phyloP scores from a whole-genome alignment of 2,113 vertebrate genomes.

The Helogale parvula region DNA sequence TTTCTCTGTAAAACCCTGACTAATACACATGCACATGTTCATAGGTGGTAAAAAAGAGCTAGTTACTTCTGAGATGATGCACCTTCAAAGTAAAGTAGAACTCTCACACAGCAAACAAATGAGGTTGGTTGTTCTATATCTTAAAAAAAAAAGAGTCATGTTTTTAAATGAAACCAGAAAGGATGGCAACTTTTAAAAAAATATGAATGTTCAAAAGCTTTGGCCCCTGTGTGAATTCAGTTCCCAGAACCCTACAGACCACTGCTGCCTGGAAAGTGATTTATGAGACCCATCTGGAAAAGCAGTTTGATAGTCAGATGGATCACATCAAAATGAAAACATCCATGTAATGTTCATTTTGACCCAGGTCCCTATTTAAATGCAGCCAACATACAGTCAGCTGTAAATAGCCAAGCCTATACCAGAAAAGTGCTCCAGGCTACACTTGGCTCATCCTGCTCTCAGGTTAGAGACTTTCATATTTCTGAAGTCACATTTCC shows the following conservation, averaged over 20 bases:
- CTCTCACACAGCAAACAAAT: not conserved
- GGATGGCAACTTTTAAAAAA: not conserved
- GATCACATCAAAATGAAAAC: conserved; percentile 16
- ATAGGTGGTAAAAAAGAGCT: conserved; percentile 12
- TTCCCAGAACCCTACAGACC: not conserved
- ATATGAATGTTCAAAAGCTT: not conserved
- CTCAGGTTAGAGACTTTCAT: not conserved
- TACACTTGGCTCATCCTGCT: not conserved
- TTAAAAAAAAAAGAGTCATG: not conserved
- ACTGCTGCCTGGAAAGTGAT: conserved; percentile 4
- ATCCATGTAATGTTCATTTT: not conserved
- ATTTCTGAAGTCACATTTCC: not conserved
- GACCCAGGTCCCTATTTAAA: not conserved
- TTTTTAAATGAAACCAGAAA: not conserved
- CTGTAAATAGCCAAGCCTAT: not conserved
- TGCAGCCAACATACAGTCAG: not conserved
- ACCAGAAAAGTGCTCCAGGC: not conserved
- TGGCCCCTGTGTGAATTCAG: not conserved
- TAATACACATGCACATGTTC: not conserved
- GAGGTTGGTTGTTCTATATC: not conserved
- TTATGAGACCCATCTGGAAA: conserved; percentile 13
- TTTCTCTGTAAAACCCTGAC: not conserved
- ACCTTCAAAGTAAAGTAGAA: not conserved
- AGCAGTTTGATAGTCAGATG: conserved; percentile 16
- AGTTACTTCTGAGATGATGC: conserved; percentile 6